These are phyloP conservation scores for Sebastes oblongus DNA, from an alignment of 2,797 vertebrate genomes.

Conservation along the genomic window DNA sequence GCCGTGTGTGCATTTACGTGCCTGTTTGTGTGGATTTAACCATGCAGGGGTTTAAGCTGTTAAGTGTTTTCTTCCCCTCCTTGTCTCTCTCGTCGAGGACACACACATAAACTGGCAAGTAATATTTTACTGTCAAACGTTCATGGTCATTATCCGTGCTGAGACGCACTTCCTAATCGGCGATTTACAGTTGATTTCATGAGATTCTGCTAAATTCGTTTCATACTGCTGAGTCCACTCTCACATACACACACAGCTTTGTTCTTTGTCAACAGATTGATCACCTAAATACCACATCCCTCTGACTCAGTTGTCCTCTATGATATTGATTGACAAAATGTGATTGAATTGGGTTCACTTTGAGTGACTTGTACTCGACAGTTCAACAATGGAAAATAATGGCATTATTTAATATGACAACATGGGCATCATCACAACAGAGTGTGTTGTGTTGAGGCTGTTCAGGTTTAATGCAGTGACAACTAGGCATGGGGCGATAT, in stretches of 20 bases:
- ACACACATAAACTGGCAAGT: neutral
- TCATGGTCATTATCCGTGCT: neutral
- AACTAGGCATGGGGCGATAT: neutral
- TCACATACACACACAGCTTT: neutral
- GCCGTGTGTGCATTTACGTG: neutral
- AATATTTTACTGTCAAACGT: neutral
- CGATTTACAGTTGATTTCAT: neutral
- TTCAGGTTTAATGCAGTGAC: neutral
- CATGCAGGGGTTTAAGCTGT: neutral
- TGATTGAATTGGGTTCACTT: slow-evolving; percentile 24
- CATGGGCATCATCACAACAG: neutral
- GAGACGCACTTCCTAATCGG: neutral
- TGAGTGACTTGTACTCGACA: neutral
- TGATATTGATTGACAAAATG: slow-evolving; percentile 36
- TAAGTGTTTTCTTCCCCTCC: neutral
- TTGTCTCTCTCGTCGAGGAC: neutral
- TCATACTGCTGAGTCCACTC: neutral
- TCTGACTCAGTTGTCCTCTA: slow-evolving; percentile 32
- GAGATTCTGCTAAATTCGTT: neutral
- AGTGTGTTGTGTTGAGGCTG: neutral
- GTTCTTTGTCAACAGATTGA: slow-evolving; percentile 26
- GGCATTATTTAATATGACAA: neutral
- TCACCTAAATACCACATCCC: slow-evolving; percentile 28
- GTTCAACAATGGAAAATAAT: neutral
- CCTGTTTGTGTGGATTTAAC: neutral